Evolutionary conservation across 2,113 vertebrate species (phyloP), one percentile per base, ranked within the genome.

Genomic region (Calyptommatus sinebrachiatus): DNA sequence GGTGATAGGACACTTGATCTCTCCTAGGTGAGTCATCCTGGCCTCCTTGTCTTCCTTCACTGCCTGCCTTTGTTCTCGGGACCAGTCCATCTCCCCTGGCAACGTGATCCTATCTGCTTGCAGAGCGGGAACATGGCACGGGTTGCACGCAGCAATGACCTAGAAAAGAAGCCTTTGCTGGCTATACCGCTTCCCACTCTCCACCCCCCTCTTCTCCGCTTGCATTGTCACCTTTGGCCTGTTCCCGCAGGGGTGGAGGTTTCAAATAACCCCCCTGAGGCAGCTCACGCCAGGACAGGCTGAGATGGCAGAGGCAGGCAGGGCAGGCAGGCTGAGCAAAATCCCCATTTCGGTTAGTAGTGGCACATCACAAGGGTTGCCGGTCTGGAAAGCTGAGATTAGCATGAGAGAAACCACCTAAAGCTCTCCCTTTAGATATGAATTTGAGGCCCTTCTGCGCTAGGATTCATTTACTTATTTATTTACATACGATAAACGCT

Each of bases 21-120:
- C 35, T n/a, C 72, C 63, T 76, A 83, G 82, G 77, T 83, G 76
- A 83, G 72, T 53, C 77, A 57, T 66, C 41, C 10, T 20, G 79
- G 48, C 53, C 53, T 26, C 41, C 50, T 78, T 67, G 76, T 61
- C 41, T 68, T 28, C 46, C 50, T 78, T 83, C 81, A 83, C 35
- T 78, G 71, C 35, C 77, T 79, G 65, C 71, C 73, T 75, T 69
- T 75, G 82, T 83, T 83, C 71, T 62, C 41, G 1, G 53, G 82
- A 63, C 71, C 66, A 73, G 41, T 73, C 71, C 61, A 41, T 67
- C 48, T 79, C 77, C 82, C 82, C 8, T 75, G 65, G 71, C 77
- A 83, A 83, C 77, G 65, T 14, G 71, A 73, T 79, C 71, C 77
- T 83, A 83, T 83, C 71, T 79, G 41, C 77, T 65, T 53, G 71